Evolutionary conservation across 2,797 vertebrate species (phyloP).

Genomic region (Tamandua tetradactyla): DNA sequence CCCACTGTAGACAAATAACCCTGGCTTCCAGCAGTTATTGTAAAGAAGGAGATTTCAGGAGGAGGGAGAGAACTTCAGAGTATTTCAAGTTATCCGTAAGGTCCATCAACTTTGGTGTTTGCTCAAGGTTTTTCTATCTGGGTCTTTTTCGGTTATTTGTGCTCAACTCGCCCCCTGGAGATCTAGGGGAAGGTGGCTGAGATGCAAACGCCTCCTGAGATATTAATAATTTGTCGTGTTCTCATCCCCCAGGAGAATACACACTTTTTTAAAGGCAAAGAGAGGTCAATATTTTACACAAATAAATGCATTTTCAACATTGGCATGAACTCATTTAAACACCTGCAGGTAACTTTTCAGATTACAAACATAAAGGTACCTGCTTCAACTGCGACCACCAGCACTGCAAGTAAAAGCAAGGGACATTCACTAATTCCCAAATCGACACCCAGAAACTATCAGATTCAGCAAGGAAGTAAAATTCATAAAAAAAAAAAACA

Average conservation of each 20-base stretch:
- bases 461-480: background rate
- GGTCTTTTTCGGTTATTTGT: background rate
- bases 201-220: background rate
- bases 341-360: background rate
- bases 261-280: background rate
- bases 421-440: background rate
- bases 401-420: background rate
- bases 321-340: background rate
- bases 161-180: background rate
- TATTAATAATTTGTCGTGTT: background rate
- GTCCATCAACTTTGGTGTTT: background rate
- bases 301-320: background rate
- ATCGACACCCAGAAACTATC: background rate
- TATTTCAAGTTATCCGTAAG: background rate
- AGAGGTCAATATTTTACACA: background rate
- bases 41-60: background rate
- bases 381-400: background rate
- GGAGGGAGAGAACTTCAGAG: background rate
- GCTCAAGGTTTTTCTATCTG: background rate
- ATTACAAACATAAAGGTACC: background rate
- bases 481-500: background rate
- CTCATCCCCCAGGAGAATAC: background rate
- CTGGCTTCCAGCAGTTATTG: background rate
- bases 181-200: background rate
- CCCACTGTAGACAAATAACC: background rate